Conservation (phyloP, 1,140 invertebrate genomes). For the Sipha flava region DNA sequence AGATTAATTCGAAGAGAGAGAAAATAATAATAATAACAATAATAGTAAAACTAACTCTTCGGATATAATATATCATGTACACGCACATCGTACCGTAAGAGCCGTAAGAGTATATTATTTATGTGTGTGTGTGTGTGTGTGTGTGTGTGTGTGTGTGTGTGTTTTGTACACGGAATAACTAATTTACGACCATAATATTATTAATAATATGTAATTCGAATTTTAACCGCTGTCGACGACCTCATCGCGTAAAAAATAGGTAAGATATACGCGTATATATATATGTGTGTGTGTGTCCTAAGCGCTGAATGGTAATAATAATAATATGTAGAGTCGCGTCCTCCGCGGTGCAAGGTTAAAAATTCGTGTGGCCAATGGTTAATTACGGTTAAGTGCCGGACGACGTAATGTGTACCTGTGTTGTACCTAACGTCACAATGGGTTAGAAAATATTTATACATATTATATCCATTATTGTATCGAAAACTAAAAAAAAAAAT, state of each 20-base stretch:
- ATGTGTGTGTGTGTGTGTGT: no score
- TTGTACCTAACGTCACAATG: conserved; percentile 17
- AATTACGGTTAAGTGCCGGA: conserved; percentile 23
- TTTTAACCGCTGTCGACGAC: background rate
- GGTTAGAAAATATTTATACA: background rate
- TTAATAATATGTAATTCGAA: background rate
- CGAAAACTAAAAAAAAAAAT: background rate
- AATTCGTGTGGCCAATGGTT: conserved; percentile 18
- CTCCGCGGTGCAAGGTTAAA: background rate
- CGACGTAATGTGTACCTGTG: background rate
- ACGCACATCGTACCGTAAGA: background rate
- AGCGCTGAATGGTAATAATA: no score
- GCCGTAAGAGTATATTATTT: no score
- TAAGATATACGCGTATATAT: no score
- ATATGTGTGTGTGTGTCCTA: no score
- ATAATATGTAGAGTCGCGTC: background rate
- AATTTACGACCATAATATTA: conserved; percentile 7
- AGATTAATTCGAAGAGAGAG: background rate
- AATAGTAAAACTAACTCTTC: background rate
- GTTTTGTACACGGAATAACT: no score
- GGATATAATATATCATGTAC: background rate
- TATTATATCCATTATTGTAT: background rate
- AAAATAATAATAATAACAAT: background rate
- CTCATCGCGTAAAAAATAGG: no score
- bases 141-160: no score